Evolutionary conservation across 2,888 invertebrate genomes (phyloP), one percentile per base, ranked within the genome.

Genomic region (Dilophus febrilis): DNA sequence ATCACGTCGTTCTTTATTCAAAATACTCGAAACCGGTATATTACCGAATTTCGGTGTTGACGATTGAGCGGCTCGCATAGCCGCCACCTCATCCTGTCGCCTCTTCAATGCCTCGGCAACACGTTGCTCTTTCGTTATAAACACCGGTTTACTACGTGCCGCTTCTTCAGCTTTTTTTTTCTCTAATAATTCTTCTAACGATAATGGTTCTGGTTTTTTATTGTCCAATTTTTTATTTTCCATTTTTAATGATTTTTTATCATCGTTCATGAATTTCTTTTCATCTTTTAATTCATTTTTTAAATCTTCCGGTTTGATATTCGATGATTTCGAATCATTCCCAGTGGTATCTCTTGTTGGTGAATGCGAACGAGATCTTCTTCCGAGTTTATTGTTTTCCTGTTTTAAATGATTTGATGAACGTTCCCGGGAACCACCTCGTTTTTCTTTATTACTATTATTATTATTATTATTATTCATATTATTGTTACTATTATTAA

Each of bases 121-220:
- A 51, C 98, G 71, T 58, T 98, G 90, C 58, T 94, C 94, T 67
- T 95, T 97, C 0, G 91, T 87, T 29, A 98, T 65, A 58, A 99
- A 98, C 26, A 92, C 90, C 0, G 98, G 98, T 68, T 95, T 97
- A 50, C 91, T 87, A 38, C 86, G 72, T 2, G 87, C 91, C 53
- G 84, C 86, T 58, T 95, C 92, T 56, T 94, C 94, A 1, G 88
- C 88, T 55, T 97, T 94, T 57, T 94, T 94, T 61, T 92, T 94
- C 0, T 88, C 83, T 36, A 98, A 64, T 31, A 99, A 61, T 58
- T 99, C 95, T 58, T 98, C 98, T 41, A 99, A 65, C 5, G 97
- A 97, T 13, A 97, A 64, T 0, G 98, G 98, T 55, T 95, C 94
- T 37, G 50, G 46, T 58, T 67, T 61, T 55, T 67, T 14, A 52